These are phyloP conservation scores for Drosophila kuntzei DNA, from an alignment of 2,888 invertebrate genomes.

Conservation along the genomic window DNA sequence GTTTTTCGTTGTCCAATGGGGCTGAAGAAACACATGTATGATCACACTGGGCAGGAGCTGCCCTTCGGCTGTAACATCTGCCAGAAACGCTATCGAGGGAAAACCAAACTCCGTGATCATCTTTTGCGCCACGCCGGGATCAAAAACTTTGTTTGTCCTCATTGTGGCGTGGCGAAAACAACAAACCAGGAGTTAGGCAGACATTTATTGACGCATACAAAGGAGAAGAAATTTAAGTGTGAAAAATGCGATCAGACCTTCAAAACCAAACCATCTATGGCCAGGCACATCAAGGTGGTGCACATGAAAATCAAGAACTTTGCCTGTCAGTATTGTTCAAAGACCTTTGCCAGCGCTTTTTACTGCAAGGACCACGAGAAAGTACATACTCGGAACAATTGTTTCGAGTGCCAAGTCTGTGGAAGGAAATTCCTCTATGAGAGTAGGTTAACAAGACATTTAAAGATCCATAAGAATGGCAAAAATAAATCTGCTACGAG, in stretches of 20 bases:
- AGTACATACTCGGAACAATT: slow-evolving; percentile 81
- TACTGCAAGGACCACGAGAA: slow-evolving; percentile 82
- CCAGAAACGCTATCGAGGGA: slow-evolving; percentile 82
- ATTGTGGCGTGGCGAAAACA: slow-evolving; percentile 83
- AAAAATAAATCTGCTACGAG: slow-evolving; percentile 43
- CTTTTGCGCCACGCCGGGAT: slow-evolving; percentile 83
- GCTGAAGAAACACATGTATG: slow-evolving; percentile 83
- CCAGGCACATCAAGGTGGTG: slow-evolving; percentile 81
- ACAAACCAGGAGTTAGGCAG: slow-evolving; percentile 83
- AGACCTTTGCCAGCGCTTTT: slow-evolving; percentile 80
- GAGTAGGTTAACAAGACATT: slow-evolving; percentile 79
- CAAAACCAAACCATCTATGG: slow-evolving; percentile 78
- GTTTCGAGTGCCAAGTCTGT: slow-evolving; percentile 81
- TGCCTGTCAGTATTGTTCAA: slow-evolving; percentile 82
- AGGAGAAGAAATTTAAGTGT: slow-evolving; percentile 83
- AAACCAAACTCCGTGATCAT: slow-evolving; percentile 83
- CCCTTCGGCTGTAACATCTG: slow-evolving; percentile 83
- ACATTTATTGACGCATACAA: slow-evolving; percentile 84
- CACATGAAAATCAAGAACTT: slow-evolving; percentile 82
- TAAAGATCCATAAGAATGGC: slow-evolving; percentile 82
- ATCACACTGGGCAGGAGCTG: slow-evolving; percentile 82
- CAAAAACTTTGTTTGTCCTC: slow-evolving; percentile 83
- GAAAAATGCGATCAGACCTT: slow-evolving; percentile 76
- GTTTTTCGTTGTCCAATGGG: slow-evolving; percentile 83
- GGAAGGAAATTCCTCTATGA: slow-evolving; percentile 81